These are phyloP conservation scores for Albula glossodonta DNA, from an alignment of 2,113 vertebrate genomes.

Conservation along the genomic window DNA sequence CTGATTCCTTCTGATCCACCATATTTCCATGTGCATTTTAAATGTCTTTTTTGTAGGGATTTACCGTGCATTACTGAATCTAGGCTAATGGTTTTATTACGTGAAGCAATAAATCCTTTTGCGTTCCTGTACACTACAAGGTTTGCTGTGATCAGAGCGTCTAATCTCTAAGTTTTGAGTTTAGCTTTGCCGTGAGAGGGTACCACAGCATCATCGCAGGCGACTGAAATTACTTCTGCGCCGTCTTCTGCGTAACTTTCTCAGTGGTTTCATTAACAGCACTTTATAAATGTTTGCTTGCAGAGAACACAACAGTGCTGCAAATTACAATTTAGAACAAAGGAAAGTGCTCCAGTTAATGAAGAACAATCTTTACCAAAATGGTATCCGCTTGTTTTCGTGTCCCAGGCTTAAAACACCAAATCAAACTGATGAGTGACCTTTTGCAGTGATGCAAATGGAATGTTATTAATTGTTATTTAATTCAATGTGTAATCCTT, in stretches of 20 bases:
- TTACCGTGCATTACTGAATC: neutral
- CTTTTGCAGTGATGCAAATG: too few species aligned
- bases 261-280: neutral
- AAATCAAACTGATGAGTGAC: too few species aligned
- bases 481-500: neutral
- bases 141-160: neutral
- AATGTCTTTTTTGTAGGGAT: neutral
- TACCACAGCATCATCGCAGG: neutral
- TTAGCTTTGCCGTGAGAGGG: too few species aligned
- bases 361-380: too few species aligned
- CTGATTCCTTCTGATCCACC: neutral
- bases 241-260: too few species aligned
- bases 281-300: too few species aligned
- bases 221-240: neutral
- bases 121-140: neutral
- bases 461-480: neutral
- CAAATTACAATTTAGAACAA: too few species aligned
- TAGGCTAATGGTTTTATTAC: neutral
- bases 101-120: neutral
- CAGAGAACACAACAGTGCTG: too few species aligned
- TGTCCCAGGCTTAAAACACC: too few species aligned
- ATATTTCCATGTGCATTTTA: neutral
- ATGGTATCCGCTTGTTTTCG: too few species aligned
- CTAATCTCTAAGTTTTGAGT: neutral
- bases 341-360: too few species aligned